phyloP scores from a whole-genome alignment of 2,888 invertebrate genomes.

The Melitaea athalia region DNA sequence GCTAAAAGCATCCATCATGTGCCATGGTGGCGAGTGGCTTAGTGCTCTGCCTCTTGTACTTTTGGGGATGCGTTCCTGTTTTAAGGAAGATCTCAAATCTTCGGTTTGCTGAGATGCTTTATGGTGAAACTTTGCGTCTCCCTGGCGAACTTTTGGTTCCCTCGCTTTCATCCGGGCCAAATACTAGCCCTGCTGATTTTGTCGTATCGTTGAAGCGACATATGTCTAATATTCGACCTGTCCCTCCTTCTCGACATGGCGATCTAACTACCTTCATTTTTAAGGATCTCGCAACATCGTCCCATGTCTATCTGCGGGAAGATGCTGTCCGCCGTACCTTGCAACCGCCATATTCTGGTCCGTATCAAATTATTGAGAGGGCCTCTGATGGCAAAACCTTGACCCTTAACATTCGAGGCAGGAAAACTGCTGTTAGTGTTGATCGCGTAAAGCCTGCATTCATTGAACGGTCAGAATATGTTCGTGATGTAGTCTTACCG shows the following conservation, averaged over 20 bases:
- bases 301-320: slow-evolving; percentile 25
- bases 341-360: slow-evolving; percentile 34
- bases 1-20: slow-evolving; percentile 40
- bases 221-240: slow-evolving; percentile 18
- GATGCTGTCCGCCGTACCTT: slow-evolving; percentile 30
- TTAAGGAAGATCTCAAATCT: slow-evolving; percentile 34
- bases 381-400: slow-evolving; percentile 24
- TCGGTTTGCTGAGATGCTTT: slow-evolving; percentile 30
- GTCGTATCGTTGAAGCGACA: neutral
- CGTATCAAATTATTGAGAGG: slow-evolving; percentile 15
- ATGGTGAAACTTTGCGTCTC: slow-evolving; percentile 34
- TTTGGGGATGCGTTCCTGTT: slow-evolving; percentile 32
- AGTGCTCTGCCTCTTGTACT: slow-evolving; percentile 31
- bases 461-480: too few species aligned
- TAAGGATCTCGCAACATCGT: slow-evolving; percentile 9
- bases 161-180: too few species aligned
- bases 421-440: neutral
- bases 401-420: slow-evolving; percentile 22
- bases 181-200: neutral
- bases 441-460: slow-evolving; percentile 4
- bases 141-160: slow-evolving; percentile 31
- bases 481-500: too few species aligned
- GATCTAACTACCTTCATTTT: slow-evolving; percentile 20
- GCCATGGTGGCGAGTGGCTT: slow-evolving; percentile 44
- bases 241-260: slow-evolving; percentile 20